Evolutionary conservation across 1,140 invertebrate species (phyloP), one percentile per base, ranked within the genome.

Genomic region (Eumaeus atala): DNA sequence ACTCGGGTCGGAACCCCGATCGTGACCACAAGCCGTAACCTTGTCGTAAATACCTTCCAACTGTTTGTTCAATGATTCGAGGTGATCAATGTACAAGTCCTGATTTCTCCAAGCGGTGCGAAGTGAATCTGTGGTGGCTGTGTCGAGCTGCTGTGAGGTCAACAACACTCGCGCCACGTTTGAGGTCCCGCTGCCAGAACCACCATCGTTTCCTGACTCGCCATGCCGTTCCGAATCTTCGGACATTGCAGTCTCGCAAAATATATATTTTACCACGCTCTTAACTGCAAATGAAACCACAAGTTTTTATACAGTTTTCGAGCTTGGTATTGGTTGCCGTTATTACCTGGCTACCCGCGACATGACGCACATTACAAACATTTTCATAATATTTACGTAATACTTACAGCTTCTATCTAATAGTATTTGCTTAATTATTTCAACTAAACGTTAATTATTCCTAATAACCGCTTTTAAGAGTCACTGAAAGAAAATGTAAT

Each of bases 11-110:
- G 61, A 64, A 59, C 70, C 66, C 71, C 74, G 69, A 75, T 71
- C 77, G 62, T 68, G 61, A 64, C 74, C 69, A 73, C 80, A 84
- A 83, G 78, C 77, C 77, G 78, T 74, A 67, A 84, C 84, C 77
- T 72, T 82, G 62, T 67, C 82, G 72, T 87, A 87, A 87, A 87
- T 88, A 88, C 86, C 86, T 88, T 88, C 86, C 75, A 88, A 74
- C 73, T 84, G 81, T 81, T 84, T 87, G 79, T 85, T 88, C 82
- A 85, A 84, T 40, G 81, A 72, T 82, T 88, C 86, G 63, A 88
- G 79, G 60, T 87, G 83, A 63, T 87, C 86, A 76, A 88, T 87
- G 77, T 88, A 88, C 65, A 72, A 83, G 77, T 87, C 84, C 81
- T 88, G 86, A 69, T 71, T 76, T 74, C 66, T 79, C 86, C 86